Evolutionary conservation across 1,140 invertebrate species (phyloP).

Genomic region (Ceratosolen fusciceps): DNA sequence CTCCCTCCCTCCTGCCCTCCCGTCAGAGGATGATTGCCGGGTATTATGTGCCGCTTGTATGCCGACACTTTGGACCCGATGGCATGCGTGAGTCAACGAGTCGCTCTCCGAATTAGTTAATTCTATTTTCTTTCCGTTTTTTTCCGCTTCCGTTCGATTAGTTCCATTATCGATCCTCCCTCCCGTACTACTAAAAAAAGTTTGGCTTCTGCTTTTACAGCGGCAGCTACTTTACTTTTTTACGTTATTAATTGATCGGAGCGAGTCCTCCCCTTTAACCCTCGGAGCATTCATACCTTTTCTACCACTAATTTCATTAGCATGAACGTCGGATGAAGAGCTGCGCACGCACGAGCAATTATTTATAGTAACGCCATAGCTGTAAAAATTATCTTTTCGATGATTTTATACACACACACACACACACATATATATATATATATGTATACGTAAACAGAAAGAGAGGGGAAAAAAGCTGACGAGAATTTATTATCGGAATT

Average conservation of each 20-base stretch:
- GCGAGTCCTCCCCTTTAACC: background rate
- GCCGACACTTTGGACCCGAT: background rate
- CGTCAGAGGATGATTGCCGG: slow-evolving; percentile 19
- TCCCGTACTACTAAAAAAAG: no score
- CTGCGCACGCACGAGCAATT: no score
- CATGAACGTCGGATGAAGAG: no score
- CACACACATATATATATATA: background rate
- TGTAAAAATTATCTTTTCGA: no score
- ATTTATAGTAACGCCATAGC: no score
- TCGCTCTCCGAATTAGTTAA: background rate
- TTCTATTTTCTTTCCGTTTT: slow-evolving; percentile 16
- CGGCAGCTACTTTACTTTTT: background rate
- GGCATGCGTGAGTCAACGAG: background rate
- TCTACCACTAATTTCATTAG: no score
- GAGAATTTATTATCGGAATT: background rate
- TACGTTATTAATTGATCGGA: background rate
- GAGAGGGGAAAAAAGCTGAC: no score
- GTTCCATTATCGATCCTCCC: no score
- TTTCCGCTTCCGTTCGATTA: no score
- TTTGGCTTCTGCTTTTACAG: background rate
- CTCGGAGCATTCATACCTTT: background rate
- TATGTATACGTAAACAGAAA: no score
- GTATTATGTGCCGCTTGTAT: slow-evolving; percentile 7
- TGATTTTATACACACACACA: background rate
- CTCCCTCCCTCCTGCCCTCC: background rate